phyloP scores from a whole-genome alignment of 2,113 vertebrate genomes.

The Blennius ocellaris region DNA sequence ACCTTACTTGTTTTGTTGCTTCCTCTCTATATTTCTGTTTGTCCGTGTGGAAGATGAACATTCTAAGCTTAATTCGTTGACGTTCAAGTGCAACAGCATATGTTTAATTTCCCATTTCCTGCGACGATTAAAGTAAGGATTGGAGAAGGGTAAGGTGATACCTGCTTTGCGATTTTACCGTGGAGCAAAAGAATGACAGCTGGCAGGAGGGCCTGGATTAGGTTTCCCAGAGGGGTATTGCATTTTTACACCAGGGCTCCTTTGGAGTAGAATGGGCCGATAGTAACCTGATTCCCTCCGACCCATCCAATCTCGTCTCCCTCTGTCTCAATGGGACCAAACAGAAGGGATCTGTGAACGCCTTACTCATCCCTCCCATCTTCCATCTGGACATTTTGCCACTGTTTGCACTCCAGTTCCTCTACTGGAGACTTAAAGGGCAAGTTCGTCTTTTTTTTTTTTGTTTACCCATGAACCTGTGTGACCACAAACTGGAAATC shows the following conservation, averaged over 20 bases:
- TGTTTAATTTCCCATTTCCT: constrained; percentile 49
- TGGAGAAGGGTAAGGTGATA: constrained; percentile 75
- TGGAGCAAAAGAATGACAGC: constrained; percentile 77
- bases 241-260: constrained; percentile 78
- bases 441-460: constrained; percentile 26
- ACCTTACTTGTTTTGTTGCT: background rate
- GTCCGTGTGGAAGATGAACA: constrained; percentile 17
- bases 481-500: constrained; percentile 27
- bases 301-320: constrained; percentile 77
- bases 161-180: constrained; percentile 76
- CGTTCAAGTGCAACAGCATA: constrained; percentile 15
- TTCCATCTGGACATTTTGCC: constrained; percentile 80
- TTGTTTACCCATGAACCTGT: background rate
- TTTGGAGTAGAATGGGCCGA: constrained; percentile 75
- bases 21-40: background rate
- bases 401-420: constrained; percentile 58
- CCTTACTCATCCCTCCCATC: constrained; percentile 78
- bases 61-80: constrained; percentile 26
- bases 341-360: constrained; percentile 78
- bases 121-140: constrained; percentile 69
- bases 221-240: constrained; percentile 79
- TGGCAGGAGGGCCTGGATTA: constrained; percentile 80
- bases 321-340: constrained; percentile 73
- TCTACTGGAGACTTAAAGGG: constrained; percentile 59
- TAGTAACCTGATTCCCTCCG: constrained; percentile 81